Evolutionary conservation across 2,888 invertebrate genomes (phyloP), one percentile per base, ranked within the genome.

Genomic region (Fragum whitleyi): DNA sequence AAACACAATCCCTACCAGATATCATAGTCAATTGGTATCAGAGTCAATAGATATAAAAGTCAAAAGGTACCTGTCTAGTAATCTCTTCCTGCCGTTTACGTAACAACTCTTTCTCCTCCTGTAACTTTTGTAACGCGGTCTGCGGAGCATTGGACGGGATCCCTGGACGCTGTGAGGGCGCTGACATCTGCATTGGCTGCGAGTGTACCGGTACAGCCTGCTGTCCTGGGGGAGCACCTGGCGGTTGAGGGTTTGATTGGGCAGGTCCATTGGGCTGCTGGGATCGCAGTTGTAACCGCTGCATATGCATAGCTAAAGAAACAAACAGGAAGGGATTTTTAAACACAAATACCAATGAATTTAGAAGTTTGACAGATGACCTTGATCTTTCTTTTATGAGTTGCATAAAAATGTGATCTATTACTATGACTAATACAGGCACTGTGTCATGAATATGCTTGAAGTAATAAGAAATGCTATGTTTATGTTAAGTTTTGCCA

Each of bases 31-130:
- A 55, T 36, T n/a, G n/a, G n/a, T n/a, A n/a, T n/a, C n/a, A n/a
- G n/a, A n/a, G n/a, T n/a, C n/a, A n/a, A n/a, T 9, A 36, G 5
- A 36, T 36, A 9, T 51, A 23, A 26, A 29, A 69, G 53, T 29
- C 55, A 55, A 55, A 21, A 55, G 29, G 36, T 79, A 97, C 97
- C 96, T 97, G 97, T 93, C 97, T 95, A 94, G 96, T 96, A 91
- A 98, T 97, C 95, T 98, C 97, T 94, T 97, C 97, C 94, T 97
- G 97, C 89, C 97, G 96, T 92, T 97, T 96, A 94, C 97, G 97
- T 89, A 98, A 96, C 91, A 96, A 96, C 94, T 98, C 98, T 83
- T 97, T 95, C 95, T 98, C 98, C 93, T 97, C 95, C 94, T 98
- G 97, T 89, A 98, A 88, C 81, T 93, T 91, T 72, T 92, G 91